Evolutionary conservation across 2,113 vertebrate species (phyloP).

Genomic region (Sphaerodactylus townsendi): DNA sequence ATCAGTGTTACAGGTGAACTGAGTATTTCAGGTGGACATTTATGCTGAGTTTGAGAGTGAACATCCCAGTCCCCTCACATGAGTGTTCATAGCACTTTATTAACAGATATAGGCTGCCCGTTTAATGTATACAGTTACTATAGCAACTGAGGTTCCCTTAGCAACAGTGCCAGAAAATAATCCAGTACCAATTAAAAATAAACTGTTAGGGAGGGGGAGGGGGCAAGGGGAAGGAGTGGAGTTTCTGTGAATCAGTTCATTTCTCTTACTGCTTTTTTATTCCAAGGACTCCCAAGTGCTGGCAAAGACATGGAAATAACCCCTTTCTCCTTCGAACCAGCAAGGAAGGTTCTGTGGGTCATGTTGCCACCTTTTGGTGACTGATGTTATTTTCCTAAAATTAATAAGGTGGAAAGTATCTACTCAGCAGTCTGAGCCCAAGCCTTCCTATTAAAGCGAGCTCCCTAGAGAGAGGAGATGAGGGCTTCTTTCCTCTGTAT

Average conservation of each 20-base stretch:
- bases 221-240: slow-evolving; percentile 41
- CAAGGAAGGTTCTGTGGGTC: slow-evolving; percentile 5
- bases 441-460: slow-evolving; percentile 34
- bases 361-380: slow-evolving; percentile 5
- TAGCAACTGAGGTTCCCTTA: slow-evolving; percentile 73
- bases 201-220: slow-evolving; percentile 66
- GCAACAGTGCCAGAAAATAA: slow-evolving; percentile 74
- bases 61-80: neutral
- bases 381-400: slow-evolving; percentile 31
- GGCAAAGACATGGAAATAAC: slow-evolving; percentile 48
- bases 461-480: slow-evolving; percentile 33
- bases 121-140: slow-evolving; percentile 69
- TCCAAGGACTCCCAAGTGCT: slow-evolving; percentile 47
- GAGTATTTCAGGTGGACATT: neutral
- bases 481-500: slow-evolving; percentile 11
- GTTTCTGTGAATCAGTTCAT: slow-evolving; percentile 55
- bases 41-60: neutral
- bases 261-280: slow-evolving; percentile 51
- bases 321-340: slow-evolving; percentile 30
- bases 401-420: slow-evolving; percentile 39
- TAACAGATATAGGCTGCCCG: slow-evolving; percentile 65
- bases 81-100: slow-evolving; percentile 57
- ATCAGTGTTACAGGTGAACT: neutral
- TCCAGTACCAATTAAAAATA: slow-evolving; percentile 72
- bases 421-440: slow-evolving; percentile 10